Conservation (phyloP, 2,888 invertebrate genomes). For the Agrochola litura region DNA sequence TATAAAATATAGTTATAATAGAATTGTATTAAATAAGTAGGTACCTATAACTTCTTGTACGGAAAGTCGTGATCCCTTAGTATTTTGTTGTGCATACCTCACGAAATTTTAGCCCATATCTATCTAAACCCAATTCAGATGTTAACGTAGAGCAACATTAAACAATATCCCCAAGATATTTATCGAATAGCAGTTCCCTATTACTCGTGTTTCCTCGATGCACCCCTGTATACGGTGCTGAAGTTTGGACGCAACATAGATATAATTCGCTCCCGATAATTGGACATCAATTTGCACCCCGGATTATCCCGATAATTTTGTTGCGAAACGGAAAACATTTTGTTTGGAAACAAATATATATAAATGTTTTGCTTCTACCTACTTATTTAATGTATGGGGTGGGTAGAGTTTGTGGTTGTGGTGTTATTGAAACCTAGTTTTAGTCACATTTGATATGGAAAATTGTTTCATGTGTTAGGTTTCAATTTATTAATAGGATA, state of each 20-base stretch:
- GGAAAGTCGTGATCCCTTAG: not conserved
- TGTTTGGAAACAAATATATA: constrained; percentile 46
- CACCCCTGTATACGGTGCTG: constrained; percentile 13
- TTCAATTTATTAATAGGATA: no score
- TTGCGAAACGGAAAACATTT: constrained; percentile 48
- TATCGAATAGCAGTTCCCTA: constrained; percentile 19
- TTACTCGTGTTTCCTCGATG: constrained; percentile 17
- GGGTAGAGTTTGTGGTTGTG: constrained; percentile 8
- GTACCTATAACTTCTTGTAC: not conserved
- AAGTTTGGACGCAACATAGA: constrained; percentile 34
- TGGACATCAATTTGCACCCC: constrained; percentile 54
- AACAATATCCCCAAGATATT: constrained; percentile 16
- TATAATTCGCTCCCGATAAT: constrained; percentile 55
- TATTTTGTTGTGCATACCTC: not conserved
- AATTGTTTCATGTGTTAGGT: not conserved
- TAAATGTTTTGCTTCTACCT: constrained; percentile 23
- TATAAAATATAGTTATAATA: no score
- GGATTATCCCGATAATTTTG: constrained; percentile 53
- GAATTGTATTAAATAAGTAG: not conserved
- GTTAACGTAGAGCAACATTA: not conserved
- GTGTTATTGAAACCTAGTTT: constrained; percentile 4
- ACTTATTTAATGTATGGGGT: not conserved
- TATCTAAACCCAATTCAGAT: not conserved
- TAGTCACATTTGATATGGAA: constrained; percentile 23
- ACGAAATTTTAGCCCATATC: not conserved